Evolutionary conservation across 2,113 vertebrate genomes (phyloP).

Genomic region (Piprites chloris): DNA sequence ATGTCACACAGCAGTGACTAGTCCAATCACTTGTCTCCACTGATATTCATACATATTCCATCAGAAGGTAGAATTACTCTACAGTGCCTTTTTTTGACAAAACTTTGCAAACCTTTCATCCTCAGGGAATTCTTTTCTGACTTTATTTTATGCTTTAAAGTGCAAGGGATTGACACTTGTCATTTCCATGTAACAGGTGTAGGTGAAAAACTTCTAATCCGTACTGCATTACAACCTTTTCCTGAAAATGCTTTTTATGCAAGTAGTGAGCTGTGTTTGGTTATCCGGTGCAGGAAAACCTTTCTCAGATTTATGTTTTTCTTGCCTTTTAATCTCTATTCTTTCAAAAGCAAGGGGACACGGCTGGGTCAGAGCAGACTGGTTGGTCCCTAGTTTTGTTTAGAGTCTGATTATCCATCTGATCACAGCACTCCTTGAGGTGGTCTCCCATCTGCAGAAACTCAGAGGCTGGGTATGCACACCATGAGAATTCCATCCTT

Average conservation of each 20-base stretch:
- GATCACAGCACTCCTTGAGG: not conserved
- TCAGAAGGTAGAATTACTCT: not conserved
- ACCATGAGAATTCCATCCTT: not conserved
- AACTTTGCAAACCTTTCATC: not conserved
- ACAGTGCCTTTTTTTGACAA: not conserved
- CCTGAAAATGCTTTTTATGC: not conserved
- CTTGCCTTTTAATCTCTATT: not conserved
- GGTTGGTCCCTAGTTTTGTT: not conserved
- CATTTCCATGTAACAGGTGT: not conserved
- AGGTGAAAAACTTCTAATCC: not conserved
- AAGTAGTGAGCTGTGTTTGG: not conserved
- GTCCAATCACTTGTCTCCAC: not conserved
- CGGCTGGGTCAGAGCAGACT: not conserved
- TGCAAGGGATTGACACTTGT: not conserved
- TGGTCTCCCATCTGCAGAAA: not conserved
- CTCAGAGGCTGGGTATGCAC: not conserved
- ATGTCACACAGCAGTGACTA: not conserved
- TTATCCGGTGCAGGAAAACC: not conserved
- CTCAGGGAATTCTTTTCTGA: not conserved
- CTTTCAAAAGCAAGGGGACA: not conserved
- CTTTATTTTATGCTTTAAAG: not conserved
- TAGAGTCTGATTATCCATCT: not conserved
- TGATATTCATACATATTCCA: not conserved
- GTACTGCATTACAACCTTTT: not conserved
- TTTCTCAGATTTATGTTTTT: not conserved